Conservation (phyloP, 2,888 invertebrate genomes). For the Chloroclysta siterata region DNA sequence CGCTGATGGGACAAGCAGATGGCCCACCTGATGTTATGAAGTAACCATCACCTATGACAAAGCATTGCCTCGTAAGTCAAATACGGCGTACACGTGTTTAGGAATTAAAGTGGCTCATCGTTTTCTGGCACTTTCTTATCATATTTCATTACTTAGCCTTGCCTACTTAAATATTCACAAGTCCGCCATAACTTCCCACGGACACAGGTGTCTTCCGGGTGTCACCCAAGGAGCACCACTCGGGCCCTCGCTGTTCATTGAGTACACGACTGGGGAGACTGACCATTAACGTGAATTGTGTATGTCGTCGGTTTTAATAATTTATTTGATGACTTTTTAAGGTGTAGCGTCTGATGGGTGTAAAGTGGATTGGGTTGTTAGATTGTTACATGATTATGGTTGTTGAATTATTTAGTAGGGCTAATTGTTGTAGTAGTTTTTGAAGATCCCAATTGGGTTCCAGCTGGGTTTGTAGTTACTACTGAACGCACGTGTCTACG, state of each 20-base stretch:
- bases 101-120: not conserved
- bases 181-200: constrained; percentile 49
- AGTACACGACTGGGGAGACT: constrained; percentile 43
- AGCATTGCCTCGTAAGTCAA: too few species aligned
- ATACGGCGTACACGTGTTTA: too few species aligned
- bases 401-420: constrained; percentile 34
- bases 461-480: not conserved
- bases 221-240: constrained; percentile 40
- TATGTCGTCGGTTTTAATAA: constrained; percentile 50
- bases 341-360: constrained; percentile 36
- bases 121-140: constrained; percentile 1
- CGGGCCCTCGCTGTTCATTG: constrained; percentile 47
- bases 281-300: constrained; percentile 60
- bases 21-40: not conserved
- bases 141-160: constrained; percentile 8
- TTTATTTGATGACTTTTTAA: constrained; percentile 47
- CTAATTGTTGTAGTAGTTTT: constrained; percentile 17
- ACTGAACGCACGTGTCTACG: not conserved
- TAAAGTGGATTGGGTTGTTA: constrained; percentile 38
- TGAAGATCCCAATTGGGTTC: constrained; percentile 1
- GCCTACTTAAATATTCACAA: constrained; percentile 33
- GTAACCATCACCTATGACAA: too few species aligned
- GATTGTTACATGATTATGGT: constrained; percentile 29
- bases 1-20: too few species aligned
- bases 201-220: constrained; percentile 55